Evolutionary conservation across 2,797 vertebrate species (phyloP), one percentile per base, ranked within the genome.

Genomic region (Sebastes glaucus): DNA sequence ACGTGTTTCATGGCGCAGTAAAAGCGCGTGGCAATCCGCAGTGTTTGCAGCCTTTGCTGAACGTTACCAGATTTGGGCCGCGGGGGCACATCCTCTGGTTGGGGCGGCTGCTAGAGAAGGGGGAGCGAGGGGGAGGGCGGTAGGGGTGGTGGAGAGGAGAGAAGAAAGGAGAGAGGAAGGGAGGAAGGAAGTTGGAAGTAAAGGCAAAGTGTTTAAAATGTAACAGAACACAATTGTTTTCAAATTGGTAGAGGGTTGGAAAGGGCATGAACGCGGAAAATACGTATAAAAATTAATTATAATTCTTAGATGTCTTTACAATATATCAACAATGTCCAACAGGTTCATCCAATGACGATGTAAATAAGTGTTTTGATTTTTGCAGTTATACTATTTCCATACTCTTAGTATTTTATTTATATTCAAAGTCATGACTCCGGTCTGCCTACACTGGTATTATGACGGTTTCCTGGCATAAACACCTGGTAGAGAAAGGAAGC

Each of bases 1-100:
- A 95, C 95, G 94, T 95, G 94, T 95, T 95, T 95, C 94, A 95
- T 95, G 92, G 95, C 94, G 90, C 95, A 95, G 94, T 95, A 95
- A 95, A 95, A 95, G 93, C 95, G 95, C 82, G 95, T 95, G 88
- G 95, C 95, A 92, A 95, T 95, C 95, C 94, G 94, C 89, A 95
- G 93, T 90, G 95, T 95, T 95, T 95, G 95, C 93, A 95, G 92
- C 95, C 94, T 95, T 95, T 95, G 95, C 93, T 95, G 94, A 94
- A 95, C 94, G 87, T 94, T 95, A 93, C 94, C 93, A 94, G 94
- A 95, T 95, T 95, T 95, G 93, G 94, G 92, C 91, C 94, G 91
- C 82, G 74, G 91, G 88, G 94, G 94, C 92, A 83, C 90, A 88
- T 95, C 95, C 91, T 95, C 95, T 91, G 93, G 85, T 87, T 86